A percentile compares a stretch with the other conserved stretches of the same genome.
phyloP scores from a whole-genome alignment of 2,113 vertebrate species.

The Ariopsis seemanni region DNA sequence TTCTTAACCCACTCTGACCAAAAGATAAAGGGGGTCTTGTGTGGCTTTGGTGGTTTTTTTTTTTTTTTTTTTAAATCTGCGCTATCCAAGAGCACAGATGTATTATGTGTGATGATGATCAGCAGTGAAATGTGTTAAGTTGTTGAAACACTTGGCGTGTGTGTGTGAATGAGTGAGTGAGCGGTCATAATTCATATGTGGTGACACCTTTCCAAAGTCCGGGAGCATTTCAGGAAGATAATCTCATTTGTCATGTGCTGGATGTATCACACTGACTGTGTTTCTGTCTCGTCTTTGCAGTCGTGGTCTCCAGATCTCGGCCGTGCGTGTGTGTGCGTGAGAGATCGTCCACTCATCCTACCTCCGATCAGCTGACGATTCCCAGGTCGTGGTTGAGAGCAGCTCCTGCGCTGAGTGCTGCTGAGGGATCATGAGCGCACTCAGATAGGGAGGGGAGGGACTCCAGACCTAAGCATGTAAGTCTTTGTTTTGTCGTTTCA shows the following conservation, averaged over 20 bases:
- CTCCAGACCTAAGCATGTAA: conserved; percentile 48
- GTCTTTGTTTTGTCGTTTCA: conserved; percentile 7
- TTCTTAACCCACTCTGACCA: too few species aligned
- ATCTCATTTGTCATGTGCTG: background rate
- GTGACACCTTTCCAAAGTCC: background rate
- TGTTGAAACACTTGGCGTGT: background rate
- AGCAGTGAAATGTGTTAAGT: background rate
- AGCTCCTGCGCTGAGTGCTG: conserved; percentile 42
- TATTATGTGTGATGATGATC: background rate
- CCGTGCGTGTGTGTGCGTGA: background rate
- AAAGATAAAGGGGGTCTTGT: too few species aligned
- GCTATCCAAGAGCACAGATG: too few species aligned
- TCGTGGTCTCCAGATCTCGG: background rate
- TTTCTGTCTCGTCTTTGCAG: background rate
- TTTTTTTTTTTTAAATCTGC: too few species aligned
- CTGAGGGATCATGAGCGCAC: conserved; percentile 42
- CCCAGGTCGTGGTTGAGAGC: conserved; percentile 23
- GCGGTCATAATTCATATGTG: background rate
- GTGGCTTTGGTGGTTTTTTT: too few species aligned
- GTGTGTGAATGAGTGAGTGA: background rate
- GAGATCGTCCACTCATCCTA: background rate
- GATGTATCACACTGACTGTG: background rate
- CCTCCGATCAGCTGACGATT: background rate
- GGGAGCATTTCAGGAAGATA: conserved; percentile 11
- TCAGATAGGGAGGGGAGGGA: conserved; percentile 48